These are phyloP conservation scores for Acomys russatus DNA, from an alignment of 2,797 vertebrate genomes.

Conservation along the genomic window DNA sequence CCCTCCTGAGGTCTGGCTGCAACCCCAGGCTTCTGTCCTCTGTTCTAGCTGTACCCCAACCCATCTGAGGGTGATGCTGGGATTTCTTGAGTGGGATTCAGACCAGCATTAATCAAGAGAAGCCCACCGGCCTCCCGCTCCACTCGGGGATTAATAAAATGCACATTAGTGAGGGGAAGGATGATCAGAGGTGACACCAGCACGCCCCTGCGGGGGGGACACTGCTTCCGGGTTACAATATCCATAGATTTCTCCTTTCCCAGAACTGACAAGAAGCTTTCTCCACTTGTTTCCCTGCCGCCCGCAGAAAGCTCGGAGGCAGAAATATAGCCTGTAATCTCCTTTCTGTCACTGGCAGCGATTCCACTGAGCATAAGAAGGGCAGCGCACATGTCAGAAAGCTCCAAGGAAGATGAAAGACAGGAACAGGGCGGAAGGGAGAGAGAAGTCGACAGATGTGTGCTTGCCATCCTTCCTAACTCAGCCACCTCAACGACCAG, in stretches of 20 bases:
- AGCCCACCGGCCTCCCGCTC: background rate
- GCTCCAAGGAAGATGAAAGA: constrained; percentile 62
- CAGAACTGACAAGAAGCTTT: constrained; percentile 56
- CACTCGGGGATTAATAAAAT: constrained; percentile 69
- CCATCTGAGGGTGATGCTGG: background rate
- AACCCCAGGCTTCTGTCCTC: background rate
- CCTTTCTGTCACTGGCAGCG: constrained; percentile 63
- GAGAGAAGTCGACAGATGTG: background rate
- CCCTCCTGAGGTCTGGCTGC: background rate
- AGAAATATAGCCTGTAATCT: constrained; percentile 77
- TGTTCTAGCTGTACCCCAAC: background rate
- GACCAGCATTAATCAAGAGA: constrained; percentile 13
- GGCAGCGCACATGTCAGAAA: constrained; percentile 58
- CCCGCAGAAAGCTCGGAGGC: constrained; percentile 75
- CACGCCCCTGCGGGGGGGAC: background rate
- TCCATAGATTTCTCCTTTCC: constrained; percentile 52
- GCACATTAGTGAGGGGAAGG: background rate
- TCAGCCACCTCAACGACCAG: background rate
- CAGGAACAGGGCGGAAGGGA: background rate
- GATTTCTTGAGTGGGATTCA: background rate
- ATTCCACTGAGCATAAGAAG: constrained; percentile 58
- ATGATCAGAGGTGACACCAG: background rate
- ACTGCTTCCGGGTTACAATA: constrained; percentile 45
- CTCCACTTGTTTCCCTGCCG: constrained; percentile 60
- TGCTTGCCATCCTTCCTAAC: background rate